A percentile compares a stretch with the other conserved stretches of the same genome.
phyloP scores from a whole-genome alignment of 2,113 vertebrate genomes.

The Potamarius usumacintae region DNA sequence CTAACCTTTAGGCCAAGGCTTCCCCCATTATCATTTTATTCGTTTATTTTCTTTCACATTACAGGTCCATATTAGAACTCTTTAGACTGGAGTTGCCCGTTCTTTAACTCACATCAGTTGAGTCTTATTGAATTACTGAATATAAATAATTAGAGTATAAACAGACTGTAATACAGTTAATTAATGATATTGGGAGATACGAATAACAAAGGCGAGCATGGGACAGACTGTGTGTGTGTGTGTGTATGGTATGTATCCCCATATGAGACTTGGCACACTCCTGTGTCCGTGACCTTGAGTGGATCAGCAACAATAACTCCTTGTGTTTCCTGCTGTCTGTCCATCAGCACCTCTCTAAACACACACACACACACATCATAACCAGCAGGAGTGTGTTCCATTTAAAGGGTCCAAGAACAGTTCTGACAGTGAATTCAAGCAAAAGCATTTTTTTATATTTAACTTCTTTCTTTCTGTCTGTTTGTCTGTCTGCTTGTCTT shows the following conservation, averaged over 20 bases:
- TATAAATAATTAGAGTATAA: too few species aligned
- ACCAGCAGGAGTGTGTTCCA: slow-evolving; percentile 70
- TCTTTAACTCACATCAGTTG: not conserved
- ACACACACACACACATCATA: slow-evolving; percentile 31
- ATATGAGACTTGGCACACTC: slow-evolving; percentile 72
- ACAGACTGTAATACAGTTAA: not conserved
- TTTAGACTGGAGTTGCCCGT: not conserved
- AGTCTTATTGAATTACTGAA: too few species aligned
- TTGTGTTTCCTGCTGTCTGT: slow-evolving; percentile 73
- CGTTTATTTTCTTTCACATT: not conserved
- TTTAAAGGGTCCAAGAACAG: slow-evolving; percentile 30
- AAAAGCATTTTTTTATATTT: slow-evolving; percentile 2
- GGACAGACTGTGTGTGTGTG: not conserved
- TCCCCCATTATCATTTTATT: not conserved
- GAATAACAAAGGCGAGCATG: not conserved
- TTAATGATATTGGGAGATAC: not conserved
- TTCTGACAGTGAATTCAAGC: slow-evolving; percentile 21
- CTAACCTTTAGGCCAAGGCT: too few species aligned
- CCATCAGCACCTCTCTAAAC: slow-evolving; percentile 63
- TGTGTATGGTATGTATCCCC: slow-evolving; percentile 60
- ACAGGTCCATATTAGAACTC: not conserved
- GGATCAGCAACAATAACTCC: slow-evolving; percentile 78
- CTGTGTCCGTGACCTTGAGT: slow-evolving; percentile 72
- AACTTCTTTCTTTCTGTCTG: not conserved
- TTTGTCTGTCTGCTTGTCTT: not conserved